Base-by-base conservation (phyloP, 2,797 vertebrate species). In the Sebastes kiyomatsui region DNA sequence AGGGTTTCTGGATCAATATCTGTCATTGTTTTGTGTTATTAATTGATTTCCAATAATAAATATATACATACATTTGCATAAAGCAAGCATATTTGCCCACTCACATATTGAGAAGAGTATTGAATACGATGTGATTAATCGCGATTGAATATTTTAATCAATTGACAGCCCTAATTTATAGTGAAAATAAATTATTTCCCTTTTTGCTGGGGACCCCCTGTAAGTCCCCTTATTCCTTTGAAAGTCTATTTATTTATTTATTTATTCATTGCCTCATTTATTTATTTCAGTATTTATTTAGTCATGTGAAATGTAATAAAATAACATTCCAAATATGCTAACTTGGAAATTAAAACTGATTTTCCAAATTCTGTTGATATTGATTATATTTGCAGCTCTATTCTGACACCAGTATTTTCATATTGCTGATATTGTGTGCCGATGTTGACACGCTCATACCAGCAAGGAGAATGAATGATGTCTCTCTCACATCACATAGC, bases 261-360 rank as follows among this genome's bases (percentile, higher is more conserved):
- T 20, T 20, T n/a, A 32, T 23, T 6, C 4, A 62, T 33, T n/a
- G 20, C 28, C 9, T 20, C 1, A 11, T 32, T 5, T n/a, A 30
- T 20, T n/a, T n/a, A n/a, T 60, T 30, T 60, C 27, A 9, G 10
- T 30, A 10, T n/a, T 18, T 59, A 28, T 62, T 46, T 46, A 46
- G 6, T 23, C 1, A 23, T n/a, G 23, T 64, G 22, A 23, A 9
- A 61, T 32, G 4, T 16, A 59, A 59, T 18, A 30, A 10, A 18
- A 18, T 28, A 4, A 4, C 56, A 59, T 9, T 28, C 7, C 11
- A 55, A 7, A 18, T 16, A n/a, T 23, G 27, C 59, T 56, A 54
- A 52, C 46, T 74, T 18, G 22, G 72, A 67, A 81, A 75, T 76
- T 8, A 67, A 66, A 58, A 22, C 52, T 55, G 58, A 75, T 60